Base-by-base conservation (phyloP, 2,113 vertebrate species). In the Lophura nycthemera region DNA sequence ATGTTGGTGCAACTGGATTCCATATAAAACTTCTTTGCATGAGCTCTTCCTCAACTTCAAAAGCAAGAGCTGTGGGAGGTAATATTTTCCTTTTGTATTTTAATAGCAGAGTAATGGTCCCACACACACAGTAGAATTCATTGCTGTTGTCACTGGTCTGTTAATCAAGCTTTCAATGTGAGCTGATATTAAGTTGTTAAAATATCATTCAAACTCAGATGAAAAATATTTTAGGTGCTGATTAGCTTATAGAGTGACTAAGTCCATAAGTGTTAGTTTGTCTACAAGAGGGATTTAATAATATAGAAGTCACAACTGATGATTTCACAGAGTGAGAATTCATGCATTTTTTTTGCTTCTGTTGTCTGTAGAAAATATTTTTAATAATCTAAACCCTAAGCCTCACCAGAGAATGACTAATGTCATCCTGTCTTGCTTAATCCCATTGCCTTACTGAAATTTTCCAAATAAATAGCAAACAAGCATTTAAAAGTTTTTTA, bases 171-270 rank as follows among this genome's bases (percentile, higher is more conserved):
- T 95, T 86, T 65, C 60, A 77, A 61, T 67, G 45, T 78, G 77
- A 89, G 32, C 65, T 92, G 45, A 14, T 73, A 88, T 92, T 85
- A 83, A 95, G 72, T 56, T 91, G 76, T 83, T 91, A 92, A 77
- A 56, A 54, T 92, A 94, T 54, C 64, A 94, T 89, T 96, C 93
- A 90, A 91, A 96, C 60, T 87, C 57, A 85, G 38, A 43, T 78
- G 65, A 75, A 94, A 84, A 17, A 50, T 54, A 82, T 43, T 59
- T 80, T 63, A 86, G 64, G 38, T 96, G 36, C 45, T 93, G 59
- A 96, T 90, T 96, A 75, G 34, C 32, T 95, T 75, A 79, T 71
- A 76, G 80, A 94, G 88, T 81, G 65, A 96, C 71, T 94, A 90
- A 90, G 73, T 88, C 83, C 48, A 1, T 91, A 94, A 86, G 65